phyloP scores from a whole-genome alignment of 2,113 vertebrate species.

The Dryoscopus gambensis region DNA sequence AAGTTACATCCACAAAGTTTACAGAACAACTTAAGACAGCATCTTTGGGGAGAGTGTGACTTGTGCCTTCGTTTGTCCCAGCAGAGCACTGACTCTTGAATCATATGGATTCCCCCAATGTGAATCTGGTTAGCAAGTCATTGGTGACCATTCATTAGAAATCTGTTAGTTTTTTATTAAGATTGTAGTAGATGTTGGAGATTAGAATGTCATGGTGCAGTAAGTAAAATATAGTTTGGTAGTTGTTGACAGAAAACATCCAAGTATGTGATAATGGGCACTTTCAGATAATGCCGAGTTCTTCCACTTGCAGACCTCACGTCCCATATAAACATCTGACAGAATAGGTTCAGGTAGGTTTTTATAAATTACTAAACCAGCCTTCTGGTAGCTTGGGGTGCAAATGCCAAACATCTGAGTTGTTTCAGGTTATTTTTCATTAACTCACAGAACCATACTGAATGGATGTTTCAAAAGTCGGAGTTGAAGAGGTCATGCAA shows the following conservation, averaged over 20 bases:
- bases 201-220: not conserved
- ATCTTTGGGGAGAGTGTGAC: not conserved
- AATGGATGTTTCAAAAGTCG: not conserved
- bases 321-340: not conserved
- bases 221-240: not conserved
- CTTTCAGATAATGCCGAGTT: not conserved
- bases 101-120: not conserved
- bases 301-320: not conserved
- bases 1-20: not conserved
- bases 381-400: not conserved
- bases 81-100: not conserved
- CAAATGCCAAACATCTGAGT: not conserved
- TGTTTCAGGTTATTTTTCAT: not conserved
- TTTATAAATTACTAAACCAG: not conserved
- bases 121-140: not conserved
- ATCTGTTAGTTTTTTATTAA: not conserved
- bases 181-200: not conserved
- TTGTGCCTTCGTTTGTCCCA: not conserved
- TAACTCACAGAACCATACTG: not conserved
- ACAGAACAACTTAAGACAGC: not conserved
- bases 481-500: not conserved
- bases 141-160: not conserved
- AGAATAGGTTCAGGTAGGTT: not conserved
- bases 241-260: not conserved
- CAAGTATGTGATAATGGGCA: not conserved